Conservation (phyloP, 2,113 vertebrate species). For the Atractosteus spatula region DNA sequence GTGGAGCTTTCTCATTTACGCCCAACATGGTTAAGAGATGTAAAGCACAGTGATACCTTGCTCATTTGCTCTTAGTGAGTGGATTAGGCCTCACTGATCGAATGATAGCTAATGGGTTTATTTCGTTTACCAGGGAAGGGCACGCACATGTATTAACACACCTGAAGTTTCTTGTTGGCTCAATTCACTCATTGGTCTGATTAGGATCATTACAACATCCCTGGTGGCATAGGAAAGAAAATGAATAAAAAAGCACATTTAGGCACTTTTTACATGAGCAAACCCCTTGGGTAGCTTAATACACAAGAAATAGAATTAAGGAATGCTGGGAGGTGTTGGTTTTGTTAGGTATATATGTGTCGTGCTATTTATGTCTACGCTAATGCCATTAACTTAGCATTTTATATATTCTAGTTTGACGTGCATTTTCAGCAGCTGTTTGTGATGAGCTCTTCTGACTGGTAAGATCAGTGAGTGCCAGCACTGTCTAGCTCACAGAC, state of each 20-base stretch:
- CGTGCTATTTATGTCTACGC: no score
- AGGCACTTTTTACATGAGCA: no score
- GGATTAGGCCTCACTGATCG: conserved; percentile 10
- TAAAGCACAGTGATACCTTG: conserved; percentile 19
- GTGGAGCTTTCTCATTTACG: neutral
- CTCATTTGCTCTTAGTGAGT: conserved; percentile 9
- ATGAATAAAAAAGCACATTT: neutral
- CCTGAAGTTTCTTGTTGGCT: conserved; percentile 27
- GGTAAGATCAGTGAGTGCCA: no score
- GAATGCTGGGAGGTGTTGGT: no score
- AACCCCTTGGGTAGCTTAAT: no score
- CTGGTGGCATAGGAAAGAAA: conserved; percentile 37
- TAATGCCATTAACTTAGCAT: no score
- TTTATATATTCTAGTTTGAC: no score
- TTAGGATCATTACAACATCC: conserved; percentile 33
- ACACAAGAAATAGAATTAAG: no score
- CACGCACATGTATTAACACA: conserved; percentile 23
- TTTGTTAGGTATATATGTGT: no score
- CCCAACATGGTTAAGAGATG: conserved; percentile 10
- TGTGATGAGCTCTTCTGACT: no score
- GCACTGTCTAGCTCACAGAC: no score
- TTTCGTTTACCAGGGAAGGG: conserved; percentile 27
- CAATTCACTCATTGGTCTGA: conserved; percentile 36
- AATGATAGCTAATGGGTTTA: conserved; percentile 20
- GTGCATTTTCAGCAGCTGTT: no score